Evolutionary conservation across 2,113 vertebrate genomes (phyloP).

Genomic region (Triplophysa siluroides): DNA sequence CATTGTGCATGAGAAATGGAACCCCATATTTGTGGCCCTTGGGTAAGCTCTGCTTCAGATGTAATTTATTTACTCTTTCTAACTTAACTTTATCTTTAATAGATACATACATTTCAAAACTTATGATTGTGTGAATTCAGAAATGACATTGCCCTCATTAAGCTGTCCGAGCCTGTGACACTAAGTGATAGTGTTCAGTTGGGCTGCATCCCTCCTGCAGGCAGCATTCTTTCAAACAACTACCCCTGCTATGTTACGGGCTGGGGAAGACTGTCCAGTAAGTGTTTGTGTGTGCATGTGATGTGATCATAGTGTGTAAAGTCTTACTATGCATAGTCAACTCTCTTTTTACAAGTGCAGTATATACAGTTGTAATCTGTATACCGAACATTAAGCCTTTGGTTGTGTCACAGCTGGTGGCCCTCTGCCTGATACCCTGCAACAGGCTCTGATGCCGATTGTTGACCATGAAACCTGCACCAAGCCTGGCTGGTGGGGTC

Average conservation of each 20-base stretch:
- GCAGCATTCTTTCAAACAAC: constrained; percentile 66
- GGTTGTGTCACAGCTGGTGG: constrained; percentile 73
- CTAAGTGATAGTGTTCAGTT: constrained; percentile 70
- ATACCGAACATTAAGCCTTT: background rate
- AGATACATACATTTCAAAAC: background rate
- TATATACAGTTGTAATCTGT: background rate
- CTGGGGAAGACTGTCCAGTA: constrained; percentile 78
- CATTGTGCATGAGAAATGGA: constrained; percentile 85
- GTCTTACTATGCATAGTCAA: background rate
- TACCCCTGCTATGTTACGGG: constrained; percentile 79
- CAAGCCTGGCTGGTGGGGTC: constrained; percentile 78
- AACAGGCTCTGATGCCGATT: constrained; percentile 82
- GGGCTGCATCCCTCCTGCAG: constrained; percentile 72
- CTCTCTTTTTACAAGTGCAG: background rate
- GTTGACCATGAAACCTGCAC: constrained; percentile 77
- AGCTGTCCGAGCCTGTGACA: constrained; percentile 73
- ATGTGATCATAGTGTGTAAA: background rate
- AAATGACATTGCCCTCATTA: constrained; percentile 78
- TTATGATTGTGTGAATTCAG: constrained; percentile 55
- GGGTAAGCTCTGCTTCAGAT: constrained; percentile 63
- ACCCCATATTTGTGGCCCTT: constrained; percentile 70
- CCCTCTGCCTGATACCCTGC: constrained; percentile 77
- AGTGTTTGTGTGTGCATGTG: constrained; percentile 45
- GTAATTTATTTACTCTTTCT: too few species aligned
- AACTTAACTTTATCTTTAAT: background rate